A percentile compares a stretch with the other conserved stretches of the same genome.
phyloP scores from a whole-genome alignment of 1,140 invertebrate species.

The Drosophila baimaii region DNA sequence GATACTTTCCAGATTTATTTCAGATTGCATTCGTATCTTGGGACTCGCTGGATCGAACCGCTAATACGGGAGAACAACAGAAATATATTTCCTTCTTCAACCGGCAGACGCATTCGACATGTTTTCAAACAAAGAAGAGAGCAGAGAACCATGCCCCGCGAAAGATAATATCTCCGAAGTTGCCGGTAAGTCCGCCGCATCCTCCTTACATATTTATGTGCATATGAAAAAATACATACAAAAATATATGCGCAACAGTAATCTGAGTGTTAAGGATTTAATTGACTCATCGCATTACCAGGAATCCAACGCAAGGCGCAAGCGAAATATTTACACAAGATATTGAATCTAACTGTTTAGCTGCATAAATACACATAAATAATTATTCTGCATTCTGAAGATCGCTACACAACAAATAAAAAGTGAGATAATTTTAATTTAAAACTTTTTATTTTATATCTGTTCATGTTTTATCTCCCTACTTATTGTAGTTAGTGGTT shows the following conservation, averaged over 20 bases:
- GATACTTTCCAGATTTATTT: not conserved
- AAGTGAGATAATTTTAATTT: not conserved
- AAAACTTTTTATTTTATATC: not conserved
- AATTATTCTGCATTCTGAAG: not conserved
- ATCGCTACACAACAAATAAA: not conserved
- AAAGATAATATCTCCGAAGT: not conserved
- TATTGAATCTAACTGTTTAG: not conserved
- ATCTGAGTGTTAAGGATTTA: not conserved
- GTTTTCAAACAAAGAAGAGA: not conserved
- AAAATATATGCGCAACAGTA: not conserved
- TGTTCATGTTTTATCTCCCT: too few species aligned
- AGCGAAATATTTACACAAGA: not conserved
- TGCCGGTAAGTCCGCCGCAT: conserved; percentile 6
- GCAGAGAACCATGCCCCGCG: too few species aligned
- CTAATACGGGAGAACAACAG: not conserved
- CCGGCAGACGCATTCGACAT: not conserved
- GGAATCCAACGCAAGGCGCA: not conserved
- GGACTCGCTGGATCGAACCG: not conserved
- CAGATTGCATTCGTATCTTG: not conserved
- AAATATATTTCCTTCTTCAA: not conserved
- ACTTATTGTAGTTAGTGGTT: too few species aligned
- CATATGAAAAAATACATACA: not conserved
- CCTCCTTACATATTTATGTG: not conserved
- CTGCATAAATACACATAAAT: not conserved
- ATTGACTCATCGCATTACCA: not conserved